Evolutionary conservation across 2,797 vertebrate species (phyloP), one percentile per base, ranked within the genome.

Genomic region (Hemitrygon akajei): DNA sequence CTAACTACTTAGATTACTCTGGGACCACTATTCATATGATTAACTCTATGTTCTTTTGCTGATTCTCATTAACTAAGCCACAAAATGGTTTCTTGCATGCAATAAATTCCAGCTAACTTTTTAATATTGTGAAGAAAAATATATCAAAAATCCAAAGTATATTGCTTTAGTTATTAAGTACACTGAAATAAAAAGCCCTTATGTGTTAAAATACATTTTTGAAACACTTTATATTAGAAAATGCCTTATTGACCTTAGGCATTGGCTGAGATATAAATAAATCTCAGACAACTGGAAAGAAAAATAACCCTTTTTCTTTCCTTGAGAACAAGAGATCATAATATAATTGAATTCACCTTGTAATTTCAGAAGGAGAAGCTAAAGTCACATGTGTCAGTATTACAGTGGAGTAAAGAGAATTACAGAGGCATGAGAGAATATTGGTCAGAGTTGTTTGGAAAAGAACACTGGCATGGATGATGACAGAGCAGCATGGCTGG

Each of bases 1-100:
- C 16, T 93, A 56, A 93, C 37, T 93, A 30, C 22, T 93, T 75
- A 47, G 91, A 75, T 76, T 93, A 93, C 91, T 93, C 27, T 93
- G 66, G n/a, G 40, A 11, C 40, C 69, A 93, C 71, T 56, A 9
- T 93, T 93, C 40, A 56, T 7, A 18, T 76, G 71, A 76, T 91
- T 93, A 93, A 76, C 40, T 27, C 6, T 25, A 56, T 6, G 10
- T 30, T 73, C 71, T 56, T 93, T 25, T 75, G 69, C 22, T 71
- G 34, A 40, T 37, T 25, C 34, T 22, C 47, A 20, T 75, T 75
- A 76, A 93, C 1, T 63, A 27, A 91, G 69, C 6, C 22, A 71
- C 87, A 40, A 60, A 10, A 86, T 86, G 63, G 69, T 40, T 11
- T 22, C 7, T 25, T 22, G 9, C 69, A 14, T 91, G 89, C 66